phyloP scores from a whole-genome alignment of 1,140 invertebrate genomes.

The Arctopsyche grandis region DNA sequence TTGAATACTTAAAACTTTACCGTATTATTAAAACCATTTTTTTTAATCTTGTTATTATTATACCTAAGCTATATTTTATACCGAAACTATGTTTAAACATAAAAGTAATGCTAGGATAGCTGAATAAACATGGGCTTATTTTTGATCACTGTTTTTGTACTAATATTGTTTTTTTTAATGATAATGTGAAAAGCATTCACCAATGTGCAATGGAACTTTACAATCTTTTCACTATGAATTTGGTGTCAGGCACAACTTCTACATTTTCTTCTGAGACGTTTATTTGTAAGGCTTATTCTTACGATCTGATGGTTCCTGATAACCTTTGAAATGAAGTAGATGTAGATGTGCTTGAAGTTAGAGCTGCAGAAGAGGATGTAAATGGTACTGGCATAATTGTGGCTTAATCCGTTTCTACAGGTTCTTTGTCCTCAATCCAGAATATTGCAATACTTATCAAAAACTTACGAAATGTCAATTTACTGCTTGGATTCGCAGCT shows the following conservation, averaged over 20 bases:
- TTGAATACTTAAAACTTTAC: no score
- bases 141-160: no score
- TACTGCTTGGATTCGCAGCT: background rate
- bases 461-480: conserved; percentile 34
- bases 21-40: no score
- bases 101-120: no score
- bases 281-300: conserved; percentile 20
- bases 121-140: no score
- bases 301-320: conserved; percentile 32
- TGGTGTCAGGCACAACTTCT: background rate
- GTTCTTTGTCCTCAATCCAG: conserved; percentile 23
- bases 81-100: no score
- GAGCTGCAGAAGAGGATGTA: background rate
- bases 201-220: no score
- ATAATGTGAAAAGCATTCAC: conserved; percentile 2
- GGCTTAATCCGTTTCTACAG: background rate
- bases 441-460: conserved; percentile 33
- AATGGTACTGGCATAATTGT: background rate
- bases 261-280: background rate
- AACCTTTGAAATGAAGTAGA: conserved; percentile 33
- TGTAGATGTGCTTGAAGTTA: background rate
- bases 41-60: no score
- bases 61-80: no score
- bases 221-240: background rate
- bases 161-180: conserved; percentile 11